Percentiles rank a stretch among this genome's conserved stretches.
phyloP scores from a whole-genome alignment of 1,140 invertebrate species.

The Anastrepha ludens region DNA sequence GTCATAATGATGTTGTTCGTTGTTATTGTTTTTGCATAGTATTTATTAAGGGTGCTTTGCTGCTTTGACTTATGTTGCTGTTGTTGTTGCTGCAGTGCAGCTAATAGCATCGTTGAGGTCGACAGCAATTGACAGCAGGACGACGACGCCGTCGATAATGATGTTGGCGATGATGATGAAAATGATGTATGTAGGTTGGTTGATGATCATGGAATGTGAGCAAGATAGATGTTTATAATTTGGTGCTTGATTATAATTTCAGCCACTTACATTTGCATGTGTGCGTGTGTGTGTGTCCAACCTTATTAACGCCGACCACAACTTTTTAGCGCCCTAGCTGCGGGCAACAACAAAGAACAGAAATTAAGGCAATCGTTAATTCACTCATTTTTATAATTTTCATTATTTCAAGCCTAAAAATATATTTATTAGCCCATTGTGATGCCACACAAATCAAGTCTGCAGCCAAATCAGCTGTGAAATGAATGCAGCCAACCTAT shows the following conservation, averaged over 20 bases:
- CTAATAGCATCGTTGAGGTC: neutral
- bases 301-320: no score
- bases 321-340: no score
- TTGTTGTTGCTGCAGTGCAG: neutral
- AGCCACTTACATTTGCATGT: neutral
- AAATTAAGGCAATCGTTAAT: neutral
- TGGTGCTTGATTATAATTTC: neutral
- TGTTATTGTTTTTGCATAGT: constrained; percentile 14
- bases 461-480: no score
- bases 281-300: no score
- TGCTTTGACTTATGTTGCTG: neutral
- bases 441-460: no score
- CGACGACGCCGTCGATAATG: neutral
- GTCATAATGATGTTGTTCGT: neutral
- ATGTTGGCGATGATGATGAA: neutral
- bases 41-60: constrained; percentile 43
- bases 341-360: neutral
- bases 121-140: neutral
- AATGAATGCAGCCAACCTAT: no score
- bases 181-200: neutral
- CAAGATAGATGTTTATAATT: constrained; percentile 30
- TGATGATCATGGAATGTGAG: neutral
- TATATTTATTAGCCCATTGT: no score
- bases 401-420: neutral
- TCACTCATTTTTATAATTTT: neutral